Evolutionary conservation across 2,113 vertebrate genomes (phyloP).

Genomic region (Meleagris gallopavo): DNA sequence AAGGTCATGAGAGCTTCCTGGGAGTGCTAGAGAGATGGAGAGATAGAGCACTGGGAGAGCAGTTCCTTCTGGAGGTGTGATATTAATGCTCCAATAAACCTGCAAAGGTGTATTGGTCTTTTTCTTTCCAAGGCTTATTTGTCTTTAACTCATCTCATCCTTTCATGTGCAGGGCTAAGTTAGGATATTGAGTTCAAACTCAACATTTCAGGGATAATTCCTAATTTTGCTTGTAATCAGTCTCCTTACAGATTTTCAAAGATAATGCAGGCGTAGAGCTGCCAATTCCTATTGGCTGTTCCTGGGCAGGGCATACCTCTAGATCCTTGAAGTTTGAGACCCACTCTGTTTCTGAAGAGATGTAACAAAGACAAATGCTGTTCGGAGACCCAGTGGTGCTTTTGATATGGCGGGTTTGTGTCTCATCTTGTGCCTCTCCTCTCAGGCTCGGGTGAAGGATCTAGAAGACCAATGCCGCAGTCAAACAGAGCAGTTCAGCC

Average conservation of each 20-base stretch:
- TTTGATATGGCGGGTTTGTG: not conserved
- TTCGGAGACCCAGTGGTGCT: not conserved
- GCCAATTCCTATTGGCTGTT: not conserved
- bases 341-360: not conserved
- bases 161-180: not conserved
- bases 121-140: not conserved
- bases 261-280: not conserved
- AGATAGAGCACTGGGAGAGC: not conserved
- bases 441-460: constrained; percentile 91
- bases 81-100: not conserved
- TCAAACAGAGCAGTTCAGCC: constrained; percentile 93
- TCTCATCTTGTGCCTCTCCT: not conserved
- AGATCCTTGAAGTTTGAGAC: not conserved
- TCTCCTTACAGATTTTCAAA: not conserved
- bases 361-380: not conserved
- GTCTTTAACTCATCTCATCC: not conserved
- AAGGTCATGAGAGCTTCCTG: not conserved
- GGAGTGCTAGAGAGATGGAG: not conserved
- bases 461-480: constrained; percentile 95
- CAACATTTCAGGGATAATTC: not conserved
- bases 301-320: not conserved
- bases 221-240: not conserved
- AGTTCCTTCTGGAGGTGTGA: not conserved
- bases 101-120: not conserved
- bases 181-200: not conserved